Percentiles rank a stretch among this genome's conserved stretches.
phyloP scores from a whole-genome alignment of 2,888 invertebrate species.

The Nipponacmea schrenckii region DNA sequence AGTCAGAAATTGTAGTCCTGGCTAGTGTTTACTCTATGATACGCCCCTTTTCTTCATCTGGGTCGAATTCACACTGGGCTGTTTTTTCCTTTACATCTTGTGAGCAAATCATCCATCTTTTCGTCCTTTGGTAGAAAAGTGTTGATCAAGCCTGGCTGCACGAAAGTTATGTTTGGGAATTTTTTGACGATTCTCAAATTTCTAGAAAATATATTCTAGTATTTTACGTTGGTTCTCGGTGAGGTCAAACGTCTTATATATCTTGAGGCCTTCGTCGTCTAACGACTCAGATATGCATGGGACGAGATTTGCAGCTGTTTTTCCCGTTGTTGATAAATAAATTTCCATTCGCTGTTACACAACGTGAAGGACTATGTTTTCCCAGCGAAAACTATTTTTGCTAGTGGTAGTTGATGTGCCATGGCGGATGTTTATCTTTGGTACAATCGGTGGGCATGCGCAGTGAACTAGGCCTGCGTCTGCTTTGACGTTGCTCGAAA shows the following conservation, averaged over 20 bases:
- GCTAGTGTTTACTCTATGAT: neutral
- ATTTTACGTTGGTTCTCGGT: neutral
- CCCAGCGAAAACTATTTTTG: too few species aligned
- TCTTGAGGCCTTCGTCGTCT: neutral
- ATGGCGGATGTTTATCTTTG: too few species aligned
- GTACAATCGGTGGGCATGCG: too few species aligned
- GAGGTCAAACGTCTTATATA: neutral
- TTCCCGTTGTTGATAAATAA: neutral
- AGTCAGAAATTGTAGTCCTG: neutral
- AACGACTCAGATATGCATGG: neutral
- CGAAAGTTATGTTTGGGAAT: neutral
- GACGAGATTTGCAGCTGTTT: neutral
- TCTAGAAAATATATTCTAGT: neutral
- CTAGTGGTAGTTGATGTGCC: too few species aligned
- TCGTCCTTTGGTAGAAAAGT: neutral
- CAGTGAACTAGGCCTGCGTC: too few species aligned
- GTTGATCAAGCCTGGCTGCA: neutral
- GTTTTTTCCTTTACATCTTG: neutral
- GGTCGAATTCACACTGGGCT: neutral
- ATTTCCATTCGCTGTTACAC: neutral
- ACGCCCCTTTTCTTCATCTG: neutral
- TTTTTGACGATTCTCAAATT: neutral
- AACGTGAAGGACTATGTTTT: too few species aligned
- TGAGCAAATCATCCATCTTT: neutral
- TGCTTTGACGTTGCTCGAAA: too few species aligned